Conservation (phyloP, 1,140 invertebrate species). For the Laupala kohalensis region DNA sequence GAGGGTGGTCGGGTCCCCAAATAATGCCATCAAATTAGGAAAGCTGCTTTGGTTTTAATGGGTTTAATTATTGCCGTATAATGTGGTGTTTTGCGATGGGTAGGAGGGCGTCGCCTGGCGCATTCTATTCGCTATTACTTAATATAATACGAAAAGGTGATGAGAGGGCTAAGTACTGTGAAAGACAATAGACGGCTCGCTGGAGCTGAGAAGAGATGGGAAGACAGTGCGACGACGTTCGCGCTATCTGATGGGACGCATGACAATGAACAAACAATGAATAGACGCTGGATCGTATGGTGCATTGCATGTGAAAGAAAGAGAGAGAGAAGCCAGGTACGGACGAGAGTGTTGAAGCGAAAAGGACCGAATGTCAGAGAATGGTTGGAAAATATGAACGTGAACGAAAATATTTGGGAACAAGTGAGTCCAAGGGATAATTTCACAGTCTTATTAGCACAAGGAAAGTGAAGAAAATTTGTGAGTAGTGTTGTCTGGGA, state of each 20-base stretch:
- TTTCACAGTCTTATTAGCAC: too few species aligned
- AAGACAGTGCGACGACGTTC: not conserved
- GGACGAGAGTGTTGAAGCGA: too few species aligned
- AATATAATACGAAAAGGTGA: not conserved
- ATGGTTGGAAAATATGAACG: too few species aligned
- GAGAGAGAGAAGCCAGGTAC: too few species aligned
- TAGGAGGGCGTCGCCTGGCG: not conserved
- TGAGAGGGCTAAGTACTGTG: not conserved
- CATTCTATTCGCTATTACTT: not conserved
- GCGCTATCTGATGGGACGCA: not conserved
- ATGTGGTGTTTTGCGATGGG: not conserved
- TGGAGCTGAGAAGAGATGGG: not conserved
- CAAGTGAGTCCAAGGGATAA: too few species aligned
- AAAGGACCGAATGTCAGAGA: too few species aligned
- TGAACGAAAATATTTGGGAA: too few species aligned
- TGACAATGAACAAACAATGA: not conserved
- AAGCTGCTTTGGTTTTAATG: not conserved
- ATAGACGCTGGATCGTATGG: not conserved
- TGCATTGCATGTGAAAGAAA: not conserved
- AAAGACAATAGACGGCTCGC: not conserved
- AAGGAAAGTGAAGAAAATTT: too few species aligned
- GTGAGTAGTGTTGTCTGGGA: too few species aligned
- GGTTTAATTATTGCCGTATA: not conserved
- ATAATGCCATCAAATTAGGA: not conserved
- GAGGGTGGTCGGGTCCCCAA: not conserved